phyloP scores from a whole-genome alignment of 2,888 invertebrate species.

The Osmoderma eremita region DNA sequence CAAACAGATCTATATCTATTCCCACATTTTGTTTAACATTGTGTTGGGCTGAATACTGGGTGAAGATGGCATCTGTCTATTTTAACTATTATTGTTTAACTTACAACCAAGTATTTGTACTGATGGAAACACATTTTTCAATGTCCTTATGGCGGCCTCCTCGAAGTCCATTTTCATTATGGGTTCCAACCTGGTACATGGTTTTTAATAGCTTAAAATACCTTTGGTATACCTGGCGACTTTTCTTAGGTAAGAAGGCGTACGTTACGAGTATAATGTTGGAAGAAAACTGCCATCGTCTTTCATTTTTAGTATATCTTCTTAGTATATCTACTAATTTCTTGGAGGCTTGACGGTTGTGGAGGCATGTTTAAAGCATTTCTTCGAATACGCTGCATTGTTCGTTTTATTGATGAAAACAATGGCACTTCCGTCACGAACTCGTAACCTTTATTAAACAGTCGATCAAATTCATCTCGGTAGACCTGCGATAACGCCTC shows the following conservation, averaged over 20 bases:
- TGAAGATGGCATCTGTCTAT: no score
- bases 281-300: background rate
- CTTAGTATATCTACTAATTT: background rate
- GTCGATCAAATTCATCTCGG: no score
- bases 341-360: background rate
- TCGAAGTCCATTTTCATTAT: no score
- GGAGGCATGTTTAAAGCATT: background rate
- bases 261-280: background rate
- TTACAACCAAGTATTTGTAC: no score
- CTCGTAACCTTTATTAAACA: background rate
- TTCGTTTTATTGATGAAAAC: background rate
- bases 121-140: no score
- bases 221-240: background rate
- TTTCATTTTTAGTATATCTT: background rate
- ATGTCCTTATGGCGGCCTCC: no score
- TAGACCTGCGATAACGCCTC: background rate
- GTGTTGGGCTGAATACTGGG: no score
- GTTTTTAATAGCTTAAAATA: background rate
- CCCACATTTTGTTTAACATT: no score
- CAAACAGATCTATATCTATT: no score
- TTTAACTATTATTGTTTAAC: no score
- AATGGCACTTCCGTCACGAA: background rate
- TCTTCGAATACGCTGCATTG: background rate
- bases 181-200: no score
- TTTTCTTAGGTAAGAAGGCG: background rate